Percentiles rank a stretch among this genome's conserved stretches.
Evolutionary conservation across 1,140 invertebrate species (phyloP).

Genomic region (Pararge aegeria): DNA sequence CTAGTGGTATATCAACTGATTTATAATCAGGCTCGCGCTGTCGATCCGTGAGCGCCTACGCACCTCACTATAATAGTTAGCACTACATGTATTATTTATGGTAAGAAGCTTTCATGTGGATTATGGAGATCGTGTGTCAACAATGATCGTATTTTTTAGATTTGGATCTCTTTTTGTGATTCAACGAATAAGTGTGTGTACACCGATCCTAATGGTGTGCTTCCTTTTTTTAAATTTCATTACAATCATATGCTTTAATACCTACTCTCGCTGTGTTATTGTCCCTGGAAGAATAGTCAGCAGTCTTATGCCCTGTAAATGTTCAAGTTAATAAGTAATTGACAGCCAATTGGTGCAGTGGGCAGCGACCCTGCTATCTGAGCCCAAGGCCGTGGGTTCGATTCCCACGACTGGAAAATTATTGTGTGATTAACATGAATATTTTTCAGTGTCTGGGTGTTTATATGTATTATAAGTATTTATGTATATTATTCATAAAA

Average conservation of each 20-base stretch:
- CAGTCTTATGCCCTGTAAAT: too few relatives aligned
- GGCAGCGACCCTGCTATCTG: too few relatives aligned
- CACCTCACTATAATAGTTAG: conserved; percentile 64
- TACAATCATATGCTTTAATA: not conserved
- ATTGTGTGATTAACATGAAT: too few relatives aligned
- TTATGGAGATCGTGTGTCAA: conserved; percentile 74
- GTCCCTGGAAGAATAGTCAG: too few relatives aligned
- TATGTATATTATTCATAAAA: too few relatives aligned
- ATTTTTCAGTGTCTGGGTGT: too few relatives aligned
- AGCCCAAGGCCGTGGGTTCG: too few relatives aligned
- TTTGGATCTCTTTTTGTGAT: conserved; percentile 35
- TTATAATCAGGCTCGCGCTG: conserved; percentile 73
- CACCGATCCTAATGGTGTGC: not conserved
- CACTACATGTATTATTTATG: conserved; percentile 77
- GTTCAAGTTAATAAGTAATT: too few relatives aligned
- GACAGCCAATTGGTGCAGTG: too few relatives aligned
- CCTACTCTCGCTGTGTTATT: too few relatives aligned
- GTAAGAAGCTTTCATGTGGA: conserved; percentile 75
- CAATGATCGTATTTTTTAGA: conserved; percentile 50
- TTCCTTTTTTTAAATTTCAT: not conserved
- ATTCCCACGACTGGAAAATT: too few relatives aligned
- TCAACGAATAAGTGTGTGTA: not conserved
- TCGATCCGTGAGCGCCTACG: conserved; percentile 72
- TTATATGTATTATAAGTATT: too few relatives aligned
- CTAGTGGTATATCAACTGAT: conserved; percentile 49